These are phyloP conservation scores for Eulemur macaco DNA, from an alignment of 2,113 vertebrate genomes.

Conservation along the genomic window DNA sequence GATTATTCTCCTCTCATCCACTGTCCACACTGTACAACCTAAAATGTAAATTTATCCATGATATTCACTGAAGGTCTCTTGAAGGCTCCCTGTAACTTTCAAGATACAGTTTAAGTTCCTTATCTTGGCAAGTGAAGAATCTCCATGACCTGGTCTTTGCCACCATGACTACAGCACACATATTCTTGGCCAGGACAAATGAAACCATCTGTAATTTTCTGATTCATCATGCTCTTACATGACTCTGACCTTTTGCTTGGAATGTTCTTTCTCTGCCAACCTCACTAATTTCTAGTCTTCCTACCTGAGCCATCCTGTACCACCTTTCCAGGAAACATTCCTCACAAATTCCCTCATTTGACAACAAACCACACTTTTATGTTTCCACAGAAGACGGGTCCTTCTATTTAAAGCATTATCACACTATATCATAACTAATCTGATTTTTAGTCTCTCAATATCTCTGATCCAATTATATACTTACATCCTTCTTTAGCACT, in stretches of 20 bases:
- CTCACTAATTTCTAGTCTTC: conserved; percentile 3
- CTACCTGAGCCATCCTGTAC: not conserved
- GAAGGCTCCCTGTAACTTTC: not conserved
- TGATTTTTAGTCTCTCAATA: not conserved
- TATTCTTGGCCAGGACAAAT: not conserved
- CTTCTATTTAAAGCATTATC: not conserved
- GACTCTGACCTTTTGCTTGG: not conserved
- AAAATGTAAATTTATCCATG: not conserved
- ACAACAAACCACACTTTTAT: not conserved
- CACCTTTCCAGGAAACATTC: not conserved
- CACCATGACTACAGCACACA: not conserved
- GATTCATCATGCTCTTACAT: not conserved
- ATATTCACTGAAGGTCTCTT: not conserved
- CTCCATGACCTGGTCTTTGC: not conserved
- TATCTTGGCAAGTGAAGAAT: not conserved
- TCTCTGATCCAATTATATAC: not conserved
- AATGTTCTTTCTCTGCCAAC: not conserved
- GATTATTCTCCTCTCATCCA: not conserved
- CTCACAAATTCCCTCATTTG: not conserved
- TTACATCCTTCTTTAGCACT: not conserved
- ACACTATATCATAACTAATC: not conserved
- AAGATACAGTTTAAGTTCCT: not conserved
- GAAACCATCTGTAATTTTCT: not conserved
- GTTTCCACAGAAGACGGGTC: not conserved
- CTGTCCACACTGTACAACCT: not conserved